Base-by-base conservation (phyloP, 2,113 vertebrate species). In the Lophotis ruficrista region DNA sequence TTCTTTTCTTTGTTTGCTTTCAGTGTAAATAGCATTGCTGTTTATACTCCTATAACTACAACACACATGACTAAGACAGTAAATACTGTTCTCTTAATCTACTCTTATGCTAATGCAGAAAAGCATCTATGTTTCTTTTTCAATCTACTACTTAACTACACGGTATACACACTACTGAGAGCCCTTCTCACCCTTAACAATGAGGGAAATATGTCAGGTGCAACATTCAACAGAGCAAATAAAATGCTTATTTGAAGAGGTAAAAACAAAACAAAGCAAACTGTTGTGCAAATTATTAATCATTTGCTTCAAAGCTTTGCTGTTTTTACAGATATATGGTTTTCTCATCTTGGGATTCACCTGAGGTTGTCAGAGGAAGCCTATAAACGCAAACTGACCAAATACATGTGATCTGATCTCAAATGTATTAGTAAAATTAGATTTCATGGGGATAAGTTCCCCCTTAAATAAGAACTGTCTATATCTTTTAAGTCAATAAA, bases 401-500 rank as follows among this genome's bases (percentile, higher is more conserved):
- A 89, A 85, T 43, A 57, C 14, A 77, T 43, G 4, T 38, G 28
- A 90, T 75, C 56, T 72, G 24, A 89, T 30, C 82, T 89, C 35
- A 75, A 21, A 30, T 24, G 8, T 83, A 89, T 87, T 93, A 96
- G 31, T 27, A 70, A 70, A 54, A 87, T 97, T 61, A 80, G 9
- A 45, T 70, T 96, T 93, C 53, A 50, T 18, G 60, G 37, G 38
- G 33, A 68, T 62, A 90, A 38, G 5, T n/a, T 90, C 35, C 33
- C 17, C 73, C 96, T 92, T 91, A 94, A 80, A 87, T 47, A 81
- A 56, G 37, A 96, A 23, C 62, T 60, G 27, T 66, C 41, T 88
- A 10, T 53, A 66, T 45, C 27, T 89, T 95, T 96, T 80, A 94
- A 83, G 76, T 94, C 85, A 94, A 91, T 96, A 96, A 89, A 79